Evolutionary conservation across 2,888 invertebrate species (phyloP), one percentile per base, ranked within the genome.

Genomic region (Achlya flavicornis): DNA sequence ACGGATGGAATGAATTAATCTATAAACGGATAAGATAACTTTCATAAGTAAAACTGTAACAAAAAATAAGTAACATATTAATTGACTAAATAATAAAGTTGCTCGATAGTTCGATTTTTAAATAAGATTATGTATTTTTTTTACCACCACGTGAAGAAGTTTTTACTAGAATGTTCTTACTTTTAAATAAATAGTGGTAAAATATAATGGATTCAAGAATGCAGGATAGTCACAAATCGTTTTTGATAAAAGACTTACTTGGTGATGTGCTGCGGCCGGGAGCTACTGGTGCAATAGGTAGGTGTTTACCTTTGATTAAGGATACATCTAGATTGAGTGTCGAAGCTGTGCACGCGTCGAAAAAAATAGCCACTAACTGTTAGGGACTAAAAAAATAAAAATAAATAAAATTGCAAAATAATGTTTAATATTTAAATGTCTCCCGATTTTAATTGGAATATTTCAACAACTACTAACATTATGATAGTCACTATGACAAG

Each of bases 221-320:
- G 95, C 96, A 94, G 91, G 95, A 94, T 90, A 95, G 94, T 74
- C 94, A 95, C 78, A 97, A 97, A 85, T 98, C 97, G 11, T 98
- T 98, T 88, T 90, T 98, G 68, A 98, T 98, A 74, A 96, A 96
- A 81, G 97, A 98, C 87, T 94, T 98, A 59, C 94, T 98, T 63
- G 97, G 97, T 14, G 97, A 98, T 80, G 96, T 96, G 68, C 85
- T 96, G 74, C 86, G 88, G 59, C 88, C 92, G 2, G 89, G 86
- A 3, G 80, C 74, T 0, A 67, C 73, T 60, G 81, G 83, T 66
- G 66, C 67, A 3, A 58, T 76, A 63, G 79, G 80, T 85, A 75
- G 33, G 82, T 78, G 38, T 10, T 41, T 41, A 12, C 12, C 14
- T 35, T 38, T 62, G n/a, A n/a, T n/a, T n/a, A n/a, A n/a, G n/a